Percentiles rank a stretch among this genome's conserved stretches.
Evolutionary conservation across 2,888 invertebrate genomes (phyloP).

Genomic region (Hyalella azteca): DNA sequence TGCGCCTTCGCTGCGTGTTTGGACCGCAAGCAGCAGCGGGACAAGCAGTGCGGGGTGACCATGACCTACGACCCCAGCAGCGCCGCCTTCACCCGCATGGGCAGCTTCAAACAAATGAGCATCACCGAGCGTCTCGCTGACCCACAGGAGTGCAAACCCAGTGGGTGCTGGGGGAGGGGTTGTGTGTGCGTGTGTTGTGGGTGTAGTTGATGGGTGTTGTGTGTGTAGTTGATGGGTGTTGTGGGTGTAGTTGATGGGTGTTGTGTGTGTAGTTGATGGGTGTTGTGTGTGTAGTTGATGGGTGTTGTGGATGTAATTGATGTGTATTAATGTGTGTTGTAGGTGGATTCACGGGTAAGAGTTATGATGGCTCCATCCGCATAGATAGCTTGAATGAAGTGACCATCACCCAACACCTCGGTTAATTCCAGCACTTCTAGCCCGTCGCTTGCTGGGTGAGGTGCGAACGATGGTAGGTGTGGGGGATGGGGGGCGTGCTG

Average conservation of each 20-base stretch:
- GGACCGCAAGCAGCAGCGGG: conserved; percentile 95
- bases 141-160: conserved; percentile 68
- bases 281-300: background rate
- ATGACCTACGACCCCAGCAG: conserved; percentile 90
- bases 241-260: background rate
- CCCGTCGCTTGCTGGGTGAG: too few relatives aligned
- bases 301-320: background rate
- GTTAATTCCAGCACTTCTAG: too few relatives aligned
- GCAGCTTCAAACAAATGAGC: conserved; percentile 86
- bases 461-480: too few relatives aligned
- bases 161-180: too few relatives aligned
- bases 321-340: background rate
- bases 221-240: background rate
- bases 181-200: background rate
- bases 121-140: conserved; percentile 78
- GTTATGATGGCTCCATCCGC: too few relatives aligned
- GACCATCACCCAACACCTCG: too few relatives aligned
- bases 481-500: too few relatives aligned
- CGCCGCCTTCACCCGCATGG: conserved; percentile 89
- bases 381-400: too few relatives aligned
- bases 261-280: background rate
- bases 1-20: conserved; percentile 98
- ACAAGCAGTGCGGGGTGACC: conserved; percentile 92
- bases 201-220: background rate
- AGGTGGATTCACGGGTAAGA: too few relatives aligned